A percentile compares a stretch with the other conserved stretches of the same genome.
phyloP scores from a whole-genome alignment of 2,113 vertebrate species.

The Cygnus buccinator region DNA sequence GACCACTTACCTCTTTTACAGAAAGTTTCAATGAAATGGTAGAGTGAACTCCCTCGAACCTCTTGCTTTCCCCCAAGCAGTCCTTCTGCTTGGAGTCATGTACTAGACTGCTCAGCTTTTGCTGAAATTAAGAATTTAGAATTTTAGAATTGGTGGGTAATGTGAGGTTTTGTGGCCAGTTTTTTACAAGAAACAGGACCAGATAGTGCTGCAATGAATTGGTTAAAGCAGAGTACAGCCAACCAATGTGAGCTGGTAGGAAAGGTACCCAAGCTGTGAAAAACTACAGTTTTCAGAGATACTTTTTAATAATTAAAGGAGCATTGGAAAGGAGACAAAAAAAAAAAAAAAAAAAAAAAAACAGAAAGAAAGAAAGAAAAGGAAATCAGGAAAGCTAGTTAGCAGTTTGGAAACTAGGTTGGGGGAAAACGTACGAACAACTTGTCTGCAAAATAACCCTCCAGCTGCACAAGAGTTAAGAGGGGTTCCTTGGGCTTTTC shows the following conservation, averaged over 20 bases:
- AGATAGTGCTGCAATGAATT: fast-evolving
- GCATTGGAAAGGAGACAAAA: fast-evolving
- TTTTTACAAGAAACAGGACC: fast-evolving
- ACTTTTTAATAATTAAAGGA: fast-evolving
- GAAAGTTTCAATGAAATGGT: too few species aligned
- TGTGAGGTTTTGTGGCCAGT: fast-evolving
- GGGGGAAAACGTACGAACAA: fast-evolving
- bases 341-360: too few species aligned
- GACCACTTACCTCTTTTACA: not conserved
- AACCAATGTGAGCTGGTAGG: fast-evolving
- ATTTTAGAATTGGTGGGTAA: not conserved
- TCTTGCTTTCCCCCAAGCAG: fast-evolving
- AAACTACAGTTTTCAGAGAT: not conserved
- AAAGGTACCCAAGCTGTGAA: not conserved
- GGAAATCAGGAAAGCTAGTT: not conserved
- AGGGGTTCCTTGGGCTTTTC: not conserved
- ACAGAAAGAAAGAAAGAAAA: not conserved
- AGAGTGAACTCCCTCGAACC: too few species aligned
- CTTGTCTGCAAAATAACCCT: too few species aligned
- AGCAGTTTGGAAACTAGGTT: not conserved
- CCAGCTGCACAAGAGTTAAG: too few species aligned
- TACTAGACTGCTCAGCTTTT: not conserved
- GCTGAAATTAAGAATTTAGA: fast-evolving
- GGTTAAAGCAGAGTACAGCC: not conserved
- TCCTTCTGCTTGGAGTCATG: not conserved